Percentiles rank a stretch among this genome's conserved stretches.
phyloP scores from a whole-genome alignment of 2,888 invertebrate genomes.

The Eupithecia inturbata region DNA sequence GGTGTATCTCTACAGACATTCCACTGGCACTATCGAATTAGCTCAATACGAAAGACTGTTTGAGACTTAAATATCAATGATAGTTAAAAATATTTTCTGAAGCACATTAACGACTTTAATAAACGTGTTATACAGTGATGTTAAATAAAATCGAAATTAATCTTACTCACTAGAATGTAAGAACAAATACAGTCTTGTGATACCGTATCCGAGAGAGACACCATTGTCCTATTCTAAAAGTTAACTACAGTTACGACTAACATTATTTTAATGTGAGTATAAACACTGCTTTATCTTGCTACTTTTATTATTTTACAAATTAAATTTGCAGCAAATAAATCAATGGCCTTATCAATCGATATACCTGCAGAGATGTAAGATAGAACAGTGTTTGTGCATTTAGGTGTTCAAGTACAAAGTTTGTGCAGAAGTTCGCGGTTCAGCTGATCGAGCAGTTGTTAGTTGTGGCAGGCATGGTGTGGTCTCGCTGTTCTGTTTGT shows the following conservation, averaged over 20 bases:
- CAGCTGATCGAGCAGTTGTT: constrained; percentile 57
- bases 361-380: constrained; percentile 37
- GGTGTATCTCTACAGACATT: constrained; percentile 73
- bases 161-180: constrained; percentile 80
- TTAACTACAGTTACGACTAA: constrained; percentile 49
- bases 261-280: constrained; percentile 59
- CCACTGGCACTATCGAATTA: constrained; percentile 77
- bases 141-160: constrained; percentile 80
- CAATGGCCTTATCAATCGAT: constrained; percentile 38
- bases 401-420: constrained; percentile 74
- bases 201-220: constrained; percentile 78
- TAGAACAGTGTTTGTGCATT: constrained; percentile 51
- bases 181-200: constrained; percentile 84
- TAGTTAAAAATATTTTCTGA: constrained; percentile 78
- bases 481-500: constrained; percentile 83
- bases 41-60: constrained; percentile 82
- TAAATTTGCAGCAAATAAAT: constrained; percentile 25
- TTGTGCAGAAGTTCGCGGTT: constrained; percentile 82
- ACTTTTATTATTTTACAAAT: constrained; percentile 29
- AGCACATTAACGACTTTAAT: constrained; percentile 78
- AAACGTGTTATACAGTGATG: constrained; percentile 80
- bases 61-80: constrained; percentile 74
- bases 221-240: constrained; percentile 70
- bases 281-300: constrained; percentile 52
- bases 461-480: constrained; percentile 58